Conservation (phyloP, 2,113 vertebrate species). For the Grallaria varia region DNA sequence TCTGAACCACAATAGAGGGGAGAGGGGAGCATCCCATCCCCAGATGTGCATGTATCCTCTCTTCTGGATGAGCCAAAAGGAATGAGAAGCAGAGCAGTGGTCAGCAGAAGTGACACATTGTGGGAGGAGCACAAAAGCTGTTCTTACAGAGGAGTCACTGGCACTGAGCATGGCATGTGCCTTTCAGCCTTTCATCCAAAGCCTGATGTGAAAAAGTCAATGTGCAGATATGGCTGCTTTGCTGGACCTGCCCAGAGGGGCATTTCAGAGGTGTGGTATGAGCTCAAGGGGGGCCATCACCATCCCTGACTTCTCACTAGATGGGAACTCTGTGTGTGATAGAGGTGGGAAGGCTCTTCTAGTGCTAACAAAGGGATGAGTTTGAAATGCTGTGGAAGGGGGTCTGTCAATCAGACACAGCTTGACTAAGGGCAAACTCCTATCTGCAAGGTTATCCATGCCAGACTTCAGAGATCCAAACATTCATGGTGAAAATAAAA, state of each 20-base stretch:
- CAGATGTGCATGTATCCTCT: fast-evolving
- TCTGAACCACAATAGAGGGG: neutral
- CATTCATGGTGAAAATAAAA: neutral
- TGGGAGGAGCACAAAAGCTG: fast-evolving
- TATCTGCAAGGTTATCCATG: neutral
- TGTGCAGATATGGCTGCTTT: fast-evolving
- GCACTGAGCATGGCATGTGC: fast-evolving
- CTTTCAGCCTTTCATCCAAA: neutral
- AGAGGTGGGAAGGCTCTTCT: neutral
- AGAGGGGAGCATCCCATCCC: neutral
- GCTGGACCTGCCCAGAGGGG: neutral
- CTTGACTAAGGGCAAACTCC: neutral
- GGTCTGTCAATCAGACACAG: neutral
- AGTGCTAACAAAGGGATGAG: neutral
- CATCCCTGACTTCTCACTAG: neutral
- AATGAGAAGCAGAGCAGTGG: neutral
- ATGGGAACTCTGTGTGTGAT: fast-evolving
- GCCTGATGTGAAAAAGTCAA: neutral
- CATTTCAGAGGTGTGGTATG: neutral
- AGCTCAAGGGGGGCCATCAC: neutral
- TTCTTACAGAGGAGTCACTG: neutral
- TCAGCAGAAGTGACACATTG: fast-evolving
- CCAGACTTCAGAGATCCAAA: neutral
- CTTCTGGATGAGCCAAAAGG: neutral
- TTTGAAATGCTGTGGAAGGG: neutral